Base-by-base conservation (phyloP, 1,140 invertebrate genomes). In the Theocolax elegans region DNA sequence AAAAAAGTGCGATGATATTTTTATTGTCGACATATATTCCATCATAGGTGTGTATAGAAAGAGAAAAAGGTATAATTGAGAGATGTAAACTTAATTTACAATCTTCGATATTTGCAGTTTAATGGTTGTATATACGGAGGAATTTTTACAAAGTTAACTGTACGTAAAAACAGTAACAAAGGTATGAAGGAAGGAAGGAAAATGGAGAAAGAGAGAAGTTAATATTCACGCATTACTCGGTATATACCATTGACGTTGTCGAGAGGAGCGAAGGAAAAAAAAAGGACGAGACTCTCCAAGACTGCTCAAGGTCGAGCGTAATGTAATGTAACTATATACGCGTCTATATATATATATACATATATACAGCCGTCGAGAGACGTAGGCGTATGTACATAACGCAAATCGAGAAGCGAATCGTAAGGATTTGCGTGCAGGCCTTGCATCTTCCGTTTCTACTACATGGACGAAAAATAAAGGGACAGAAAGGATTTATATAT, bases 351-450 rank as follows among this genome's bases (percentile, higher is more conserved):
- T 35, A 35, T n/a, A 10, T 35, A 10, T 35, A 35, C 31, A 35
- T 10, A 35, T 10, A 10, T 35, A 35, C 31, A 35, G 31, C 4
- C n/a, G n/a, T 4, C 10, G 46, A 19, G 17, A 15, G 51, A n/a
- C 42, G 66, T 53, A 17, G 44, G 46, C 56, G 66, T 42, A 15
- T 53, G 56, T 68, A 51, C n/a, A 44, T 19, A 54, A 1, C 19
- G 35, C 44, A 63, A 63, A 31, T 49, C 44, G 17, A 67, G 53
- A 67, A 67, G 53, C 51, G 53, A 19, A 56, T 46, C 64, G 40
- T 15, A 67, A 54, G 65, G 49, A 49, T 67, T 58, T 12, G 29
- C 29, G 23, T 51, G 54, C 27, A 12, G 42, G 58, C n/a, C 21
- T 40, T 35, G 23, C 59, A 56, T 56, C 25, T 56, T 23, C 17